Percentiles rank a stretch among this genome's conserved stretches.
phyloP scores from a whole-genome alignment of 2,797 vertebrate genomes.

The Moxostoma hubbsi region DNA sequence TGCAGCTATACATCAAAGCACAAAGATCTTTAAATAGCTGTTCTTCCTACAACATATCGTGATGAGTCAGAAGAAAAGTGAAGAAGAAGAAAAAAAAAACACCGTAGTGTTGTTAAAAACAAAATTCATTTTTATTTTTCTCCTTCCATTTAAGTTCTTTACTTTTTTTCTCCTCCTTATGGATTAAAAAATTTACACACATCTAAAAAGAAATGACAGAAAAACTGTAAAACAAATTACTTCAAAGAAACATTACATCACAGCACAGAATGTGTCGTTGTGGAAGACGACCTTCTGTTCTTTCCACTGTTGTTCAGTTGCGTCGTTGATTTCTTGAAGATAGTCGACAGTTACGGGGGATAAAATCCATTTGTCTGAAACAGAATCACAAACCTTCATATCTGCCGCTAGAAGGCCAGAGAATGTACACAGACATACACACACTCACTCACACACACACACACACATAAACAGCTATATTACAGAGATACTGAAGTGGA shows the following conservation, averaged over 20 bases:
- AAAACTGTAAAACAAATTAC: slow-evolving; percentile 61
- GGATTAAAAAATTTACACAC: slow-evolving; percentile 65
- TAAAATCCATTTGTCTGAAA: slow-evolving; percentile 28
- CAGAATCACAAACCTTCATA: slow-evolving; percentile 57
- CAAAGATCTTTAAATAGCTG: background rate
- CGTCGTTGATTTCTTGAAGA: slow-evolving; percentile 50
- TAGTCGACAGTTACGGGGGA: slow-evolving; percentile 11
- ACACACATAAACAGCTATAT: slow-evolving; percentile 47
- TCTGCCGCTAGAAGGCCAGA: slow-evolving; percentile 54
- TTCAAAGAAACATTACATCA: slow-evolving; percentile 68
- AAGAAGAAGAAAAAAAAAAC: slow-evolving; percentile 55
- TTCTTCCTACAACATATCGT: slow-evolving; percentile 39
- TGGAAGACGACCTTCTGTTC: slow-evolving; percentile 69
- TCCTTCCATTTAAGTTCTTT: slow-evolving; percentile 71
- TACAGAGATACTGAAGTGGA: slow-evolving; percentile 55
- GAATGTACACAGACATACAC: slow-evolving; percentile 35
- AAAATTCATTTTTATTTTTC: slow-evolving; percentile 75
- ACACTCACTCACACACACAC: slow-evolving; percentile 37
- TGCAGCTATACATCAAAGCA: background rate
- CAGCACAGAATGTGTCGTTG: slow-evolving; percentile 69
- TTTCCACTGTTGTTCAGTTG: slow-evolving; percentile 55
- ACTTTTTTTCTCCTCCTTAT: slow-evolving; percentile 72
- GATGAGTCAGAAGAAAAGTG: slow-evolving; percentile 38
- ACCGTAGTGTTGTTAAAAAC: slow-evolving; percentile 75
- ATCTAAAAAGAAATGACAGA: slow-evolving; percentile 61